Conservation (phyloP, 1,140 invertebrate genomes). For the Formica selysi region DNA sequence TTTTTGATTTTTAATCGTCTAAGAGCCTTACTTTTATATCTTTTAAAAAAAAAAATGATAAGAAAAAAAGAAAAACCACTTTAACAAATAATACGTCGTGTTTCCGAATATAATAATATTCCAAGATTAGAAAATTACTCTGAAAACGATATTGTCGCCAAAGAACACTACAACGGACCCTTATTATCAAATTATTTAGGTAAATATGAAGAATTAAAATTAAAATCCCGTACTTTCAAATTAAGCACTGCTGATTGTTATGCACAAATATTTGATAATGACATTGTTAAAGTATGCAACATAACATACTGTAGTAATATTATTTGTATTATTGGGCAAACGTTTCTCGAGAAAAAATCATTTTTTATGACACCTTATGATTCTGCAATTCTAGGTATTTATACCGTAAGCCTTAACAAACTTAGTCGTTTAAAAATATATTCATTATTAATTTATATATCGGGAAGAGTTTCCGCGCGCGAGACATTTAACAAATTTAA, state of each 20-base stretch:
- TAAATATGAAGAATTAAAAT: constrained; percentile 14
- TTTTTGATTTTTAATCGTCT: no score
- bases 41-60: no score
- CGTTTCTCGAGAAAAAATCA: not conserved
- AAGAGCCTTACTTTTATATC: no score
- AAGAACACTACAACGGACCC: not conserved
- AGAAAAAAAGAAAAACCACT: not conserved
- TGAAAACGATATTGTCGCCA: not conserved
- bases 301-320: not conserved
- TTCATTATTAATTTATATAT: no score
- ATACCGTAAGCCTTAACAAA: no score
- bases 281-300: not conserved
- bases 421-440: no score
- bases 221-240: not conserved
- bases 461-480: no score
- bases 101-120: constrained; percentile 9
- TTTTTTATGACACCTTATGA: not conserved
- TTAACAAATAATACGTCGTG: constrained; percentile 7
- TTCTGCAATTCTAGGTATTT: no score
- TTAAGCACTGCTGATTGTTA: constrained; percentile 2
- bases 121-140: not conserved
- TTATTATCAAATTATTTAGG: not conserved
- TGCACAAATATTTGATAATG: not conserved
- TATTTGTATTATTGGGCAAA: constrained; percentile 15
- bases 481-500: no score